Base-by-base conservation (phyloP, 2,888 invertebrate genomes). In the Phytoseiulus persimilis region DNA sequence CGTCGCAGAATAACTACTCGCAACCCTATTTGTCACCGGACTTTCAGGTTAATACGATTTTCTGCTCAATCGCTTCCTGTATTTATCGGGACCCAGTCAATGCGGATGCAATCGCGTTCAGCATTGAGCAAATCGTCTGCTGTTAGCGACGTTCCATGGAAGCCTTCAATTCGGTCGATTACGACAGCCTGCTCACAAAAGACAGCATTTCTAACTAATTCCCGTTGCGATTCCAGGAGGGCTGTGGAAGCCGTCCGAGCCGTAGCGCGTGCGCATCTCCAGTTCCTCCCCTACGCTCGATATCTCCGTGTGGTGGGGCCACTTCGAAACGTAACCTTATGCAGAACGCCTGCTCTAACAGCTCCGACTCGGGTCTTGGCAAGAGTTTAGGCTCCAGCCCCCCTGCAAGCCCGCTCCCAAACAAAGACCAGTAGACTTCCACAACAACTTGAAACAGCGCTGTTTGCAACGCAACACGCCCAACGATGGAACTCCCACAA, bases 191-290 rank as follows among this genome's bases (percentile, higher is more conserved):
- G 5, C 5, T 33, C 18, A 1, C 6, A 14, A 9, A 32, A 28
- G 5, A 0, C 14, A 32, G 32, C 32, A 33, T 33, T 45, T 0
- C 87, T 6, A 32, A n/a, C 6, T 31, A 39, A 45, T 87, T 87
- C 3, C 23, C 14, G 39, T 87, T n/a, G 0, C 33, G 2, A 6
- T 33, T 14, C 6, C 45, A 87, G 87, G 87, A 87, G 87, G 87
- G 87, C 87, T 87, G 87, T 45, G 87, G 87, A 87, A 45, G 87
- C 87, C 89, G 91, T 23, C 91, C 91, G 6, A 91, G 91, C 89
- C 90, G 91, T 83, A 91, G 91, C 89, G 91, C 91, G 11, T 91
- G 91, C n/a, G 91, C 91, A 18, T 91, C 91, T 28, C 91, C 91
- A 18, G 90, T 91, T 31, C 91, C 91, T 6, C 91, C 91, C 3